These are phyloP conservation scores for Nycticryphes semicollaris DNA, from an alignment of 2,113 vertebrate species.

Conservation along the genomic window DNA sequence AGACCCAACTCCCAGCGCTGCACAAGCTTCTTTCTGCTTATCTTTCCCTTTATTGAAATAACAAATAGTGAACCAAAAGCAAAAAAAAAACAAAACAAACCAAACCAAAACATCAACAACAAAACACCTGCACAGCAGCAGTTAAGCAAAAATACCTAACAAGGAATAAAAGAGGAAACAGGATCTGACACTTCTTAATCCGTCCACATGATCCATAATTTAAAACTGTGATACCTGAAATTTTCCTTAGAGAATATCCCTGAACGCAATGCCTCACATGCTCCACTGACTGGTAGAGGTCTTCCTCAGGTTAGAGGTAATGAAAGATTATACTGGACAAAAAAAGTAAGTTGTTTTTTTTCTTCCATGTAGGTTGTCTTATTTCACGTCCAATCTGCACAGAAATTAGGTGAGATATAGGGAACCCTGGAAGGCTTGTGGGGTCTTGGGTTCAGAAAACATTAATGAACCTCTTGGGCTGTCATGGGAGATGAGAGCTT, in stretches of 20 bases:
- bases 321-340: background rate
- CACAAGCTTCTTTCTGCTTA: background rate
- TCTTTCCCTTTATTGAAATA: background rate
- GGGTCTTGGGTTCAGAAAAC: background rate
- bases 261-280: background rate
- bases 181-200: background rate
- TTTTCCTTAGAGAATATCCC: background rate
- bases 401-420: background rate
- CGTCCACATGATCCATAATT: background rate
- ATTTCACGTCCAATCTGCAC: background rate
- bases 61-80: background rate
- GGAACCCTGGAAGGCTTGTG: background rate
- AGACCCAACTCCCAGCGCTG: background rate
- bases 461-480: background rate
- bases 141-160: background rate
- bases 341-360: background rate
- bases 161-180: background rate
- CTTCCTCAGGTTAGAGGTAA: background rate
- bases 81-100: background rate
- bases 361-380: accelerated
- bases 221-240: background rate
- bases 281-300: background rate
- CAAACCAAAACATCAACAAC: too few relatives aligned
- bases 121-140: background rate
- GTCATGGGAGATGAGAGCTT: background rate